Evolutionary conservation across 2,113 vertebrate genomes (phyloP).

Genomic region (Dendrocopos noguchii): DNA sequence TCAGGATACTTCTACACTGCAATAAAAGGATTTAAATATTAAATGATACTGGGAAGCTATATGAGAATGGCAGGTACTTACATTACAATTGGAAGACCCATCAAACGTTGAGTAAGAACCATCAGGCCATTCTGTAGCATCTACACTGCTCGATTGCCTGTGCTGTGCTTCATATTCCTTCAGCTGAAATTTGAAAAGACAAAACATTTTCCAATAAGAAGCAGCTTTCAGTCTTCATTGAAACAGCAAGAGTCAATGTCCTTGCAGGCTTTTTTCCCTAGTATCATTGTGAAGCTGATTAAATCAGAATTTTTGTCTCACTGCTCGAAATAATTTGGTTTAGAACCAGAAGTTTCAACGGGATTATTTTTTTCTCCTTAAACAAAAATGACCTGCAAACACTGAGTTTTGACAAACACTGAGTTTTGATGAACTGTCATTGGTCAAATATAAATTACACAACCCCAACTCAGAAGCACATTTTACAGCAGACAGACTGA

Average conservation of each 20-base stretch:
- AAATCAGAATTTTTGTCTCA: not conserved
- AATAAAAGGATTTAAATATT: not conserved
- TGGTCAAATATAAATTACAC: not conserved
- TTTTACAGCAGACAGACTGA: not conserved
- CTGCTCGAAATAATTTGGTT: not conserved
- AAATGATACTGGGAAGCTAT: not conserved
- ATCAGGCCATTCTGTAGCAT: slow-evolving; percentile 91
- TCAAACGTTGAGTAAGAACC: slow-evolving; percentile 86
- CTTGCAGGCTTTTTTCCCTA: not conserved
- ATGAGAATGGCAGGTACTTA: slow-evolving; percentile 79
- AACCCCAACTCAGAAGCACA: not conserved
- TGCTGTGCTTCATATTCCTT: slow-evolving; percentile 97
- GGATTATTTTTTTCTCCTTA: not conserved
- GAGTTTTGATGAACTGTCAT: not conserved
- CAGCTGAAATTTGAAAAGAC: slow-evolving; percentile 85
- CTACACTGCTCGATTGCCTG: slow-evolving; percentile 85
- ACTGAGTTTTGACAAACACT: not conserved
- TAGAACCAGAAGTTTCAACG: not conserved
- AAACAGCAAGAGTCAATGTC: not conserved
- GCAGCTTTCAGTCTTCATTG: not conserved
- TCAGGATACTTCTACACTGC: not conserved
- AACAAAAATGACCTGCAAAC: not conserved
- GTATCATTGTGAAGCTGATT: not conserved
- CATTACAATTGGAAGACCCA: slow-evolving; percentile 92
- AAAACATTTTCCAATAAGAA: not conserved